A percentile compares a stretch with the other conserved stretches of the same genome.
Conservation (phyloP, 2,888 invertebrate genomes). For the Sesamia inferens region DNA sequence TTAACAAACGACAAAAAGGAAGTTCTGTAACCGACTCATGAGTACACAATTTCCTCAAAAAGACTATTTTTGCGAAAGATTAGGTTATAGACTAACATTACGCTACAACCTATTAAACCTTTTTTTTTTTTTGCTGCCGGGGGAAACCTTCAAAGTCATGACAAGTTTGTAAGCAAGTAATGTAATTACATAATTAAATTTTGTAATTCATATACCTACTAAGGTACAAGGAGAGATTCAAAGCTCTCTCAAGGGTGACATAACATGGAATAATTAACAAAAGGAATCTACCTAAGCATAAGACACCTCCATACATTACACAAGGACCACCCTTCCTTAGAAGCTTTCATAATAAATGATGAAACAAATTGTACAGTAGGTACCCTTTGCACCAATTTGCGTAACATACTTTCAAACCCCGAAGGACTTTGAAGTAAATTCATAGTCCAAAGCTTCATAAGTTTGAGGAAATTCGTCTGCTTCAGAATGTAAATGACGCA, state of each 20-base stretch:
- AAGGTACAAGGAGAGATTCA: conserved; percentile 5
- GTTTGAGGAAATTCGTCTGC: neutral
- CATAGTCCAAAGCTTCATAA: neutral
- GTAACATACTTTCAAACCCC: neutral
- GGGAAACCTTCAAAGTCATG: neutral
- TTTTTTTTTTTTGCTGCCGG: too few relatives aligned
- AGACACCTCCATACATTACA: conserved; percentile 19
- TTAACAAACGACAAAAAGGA: too few relatives aligned
- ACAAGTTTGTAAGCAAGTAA: neutral
- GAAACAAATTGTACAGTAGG: neutral
- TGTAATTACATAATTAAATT: conserved; percentile 1
- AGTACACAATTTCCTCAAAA: too few relatives aligned
- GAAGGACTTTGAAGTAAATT: neutral
- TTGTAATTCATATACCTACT: neutral
- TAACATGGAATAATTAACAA: conserved; percentile 35
- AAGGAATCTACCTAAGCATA: conserved; percentile 27
- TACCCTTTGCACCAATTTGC: neutral
- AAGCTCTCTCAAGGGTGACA: conserved; percentile 14
- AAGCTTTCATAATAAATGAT: conserved; percentile 15
- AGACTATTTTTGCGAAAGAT: too few relatives aligned
- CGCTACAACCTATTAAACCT: too few relatives aligned
- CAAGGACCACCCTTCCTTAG: conserved; percentile 7
- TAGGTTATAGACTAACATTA: too few relatives aligned
- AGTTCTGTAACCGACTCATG: too few relatives aligned
- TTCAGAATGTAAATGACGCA: neutral